These are phyloP conservation scores for Drosophila mayaguana DNA, from an alignment of 2,888 invertebrate species.

Conservation along the genomic window DNA sequence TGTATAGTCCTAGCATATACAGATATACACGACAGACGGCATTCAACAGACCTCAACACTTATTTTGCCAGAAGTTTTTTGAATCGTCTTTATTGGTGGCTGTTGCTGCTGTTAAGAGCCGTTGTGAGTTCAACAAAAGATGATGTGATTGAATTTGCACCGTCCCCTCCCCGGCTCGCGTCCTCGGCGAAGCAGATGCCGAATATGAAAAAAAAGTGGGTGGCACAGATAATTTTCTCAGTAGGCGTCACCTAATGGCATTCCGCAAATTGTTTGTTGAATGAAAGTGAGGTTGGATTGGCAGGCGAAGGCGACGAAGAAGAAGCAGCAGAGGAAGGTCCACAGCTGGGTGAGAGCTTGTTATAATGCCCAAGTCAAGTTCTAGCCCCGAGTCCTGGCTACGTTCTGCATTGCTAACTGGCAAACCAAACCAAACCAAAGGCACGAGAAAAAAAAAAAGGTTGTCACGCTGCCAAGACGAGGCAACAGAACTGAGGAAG, in stretches of 20 bases:
- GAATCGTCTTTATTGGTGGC: conserved; percentile 34
- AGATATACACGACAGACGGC: background rate
- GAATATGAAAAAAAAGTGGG: conserved; percentile 33
- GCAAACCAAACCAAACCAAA: background rate
- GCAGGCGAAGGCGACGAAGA: conserved; percentile 23
- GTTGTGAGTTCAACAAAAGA: conserved; percentile 61
- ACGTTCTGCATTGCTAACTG: conserved; percentile 10
- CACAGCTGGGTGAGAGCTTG: conserved; percentile 57
- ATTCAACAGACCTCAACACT: background rate
- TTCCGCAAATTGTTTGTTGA: conserved; percentile 78
- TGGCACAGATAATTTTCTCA: conserved; percentile 71
- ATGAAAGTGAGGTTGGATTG: conserved; percentile 50
- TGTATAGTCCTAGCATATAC: background rate
- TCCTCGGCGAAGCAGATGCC: conserved; percentile 1
- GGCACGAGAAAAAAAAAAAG: conserved; percentile 51
- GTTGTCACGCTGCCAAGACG: conserved; percentile 74
- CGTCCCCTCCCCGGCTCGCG: background rate
- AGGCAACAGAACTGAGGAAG: conserved; percentile 34
- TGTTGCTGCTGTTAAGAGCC: conserved; percentile 10
- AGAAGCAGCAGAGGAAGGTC: conserved; percentile 24
- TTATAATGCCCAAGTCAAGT: conserved; percentile 58
- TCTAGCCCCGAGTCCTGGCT: conserved; percentile 34
- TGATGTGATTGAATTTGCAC: conserved; percentile 75
- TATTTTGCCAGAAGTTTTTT: background rate
- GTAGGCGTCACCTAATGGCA: conserved; percentile 80